Conservation (phyloP, 2,113 vertebrate genomes). For the Theristicus caerulescens region DNA sequence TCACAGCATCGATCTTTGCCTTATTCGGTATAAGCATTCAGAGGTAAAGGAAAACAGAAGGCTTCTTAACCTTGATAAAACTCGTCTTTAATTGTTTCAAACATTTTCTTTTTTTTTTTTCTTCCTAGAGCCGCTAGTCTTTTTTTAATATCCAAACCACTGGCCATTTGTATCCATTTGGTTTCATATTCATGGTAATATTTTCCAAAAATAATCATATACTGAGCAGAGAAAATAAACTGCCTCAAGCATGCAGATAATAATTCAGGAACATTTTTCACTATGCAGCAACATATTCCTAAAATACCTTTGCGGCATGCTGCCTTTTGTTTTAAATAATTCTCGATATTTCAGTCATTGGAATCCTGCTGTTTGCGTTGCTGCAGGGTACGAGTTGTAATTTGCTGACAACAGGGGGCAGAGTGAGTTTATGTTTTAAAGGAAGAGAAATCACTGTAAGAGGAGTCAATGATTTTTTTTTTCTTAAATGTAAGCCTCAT, state of each 20-base stretch:
- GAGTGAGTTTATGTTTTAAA: constrained; percentile 44
- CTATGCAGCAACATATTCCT: background rate
- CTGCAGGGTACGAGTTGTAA: background rate
- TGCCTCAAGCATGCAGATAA: background rate
- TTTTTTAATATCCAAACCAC: background rate
- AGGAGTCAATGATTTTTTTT: background rate
- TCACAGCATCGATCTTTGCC: background rate
- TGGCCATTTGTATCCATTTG: background rate
- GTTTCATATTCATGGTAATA: background rate
- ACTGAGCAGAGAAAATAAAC: background rate
- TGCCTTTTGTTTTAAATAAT: background rate
- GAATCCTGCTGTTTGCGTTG: background rate
- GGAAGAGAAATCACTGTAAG: background rate
- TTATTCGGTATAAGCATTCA: background rate
- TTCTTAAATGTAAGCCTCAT: background rate
- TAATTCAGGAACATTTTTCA: background rate
- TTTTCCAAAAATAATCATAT: background rate
- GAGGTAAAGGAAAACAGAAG: background rate
- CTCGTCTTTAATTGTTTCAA: background rate
- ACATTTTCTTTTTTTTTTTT: background rate
- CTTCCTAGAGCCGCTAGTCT: background rate
- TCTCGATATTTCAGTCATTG: background rate
- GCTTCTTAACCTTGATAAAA: background rate
- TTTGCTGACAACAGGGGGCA: constrained; percentile 68
- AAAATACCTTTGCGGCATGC: background rate